Percentiles rank a stretch among this genome's conserved stretches.
Evolutionary conservation across 2,888 invertebrate genomes (phyloP).

Genomic region (Stenodera caucasica): DNA sequence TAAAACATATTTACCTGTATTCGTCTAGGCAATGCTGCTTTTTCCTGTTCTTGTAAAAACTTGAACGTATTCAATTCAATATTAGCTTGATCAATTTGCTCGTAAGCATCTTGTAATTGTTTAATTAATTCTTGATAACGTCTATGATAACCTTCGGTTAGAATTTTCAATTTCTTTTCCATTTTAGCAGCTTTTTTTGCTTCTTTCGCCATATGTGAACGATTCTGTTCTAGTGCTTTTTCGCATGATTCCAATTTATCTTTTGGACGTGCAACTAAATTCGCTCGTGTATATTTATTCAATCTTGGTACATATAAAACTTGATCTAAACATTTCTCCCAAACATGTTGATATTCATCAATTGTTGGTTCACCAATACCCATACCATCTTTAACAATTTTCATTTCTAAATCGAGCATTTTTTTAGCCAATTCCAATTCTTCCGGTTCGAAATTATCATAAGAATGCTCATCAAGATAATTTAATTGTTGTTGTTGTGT

Average conservation of each 20-base stretch:
- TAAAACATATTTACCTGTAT: constrained; percentile 67
- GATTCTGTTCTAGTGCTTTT: constrained; percentile 88
- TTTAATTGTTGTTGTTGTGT: constrained; percentile 63
- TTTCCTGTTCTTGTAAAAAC: constrained; percentile 86
- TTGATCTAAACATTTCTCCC: constrained; percentile 95
- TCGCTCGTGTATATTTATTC: constrained; percentile 82
- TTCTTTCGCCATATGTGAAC: constrained; percentile 94
- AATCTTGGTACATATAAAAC: constrained; percentile 84
- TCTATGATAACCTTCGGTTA: constrained; percentile 88
- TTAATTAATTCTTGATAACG: constrained; percentile 81
- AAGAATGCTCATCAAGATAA: constrained; percentile 86
- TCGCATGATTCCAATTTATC: constrained; percentile 93
- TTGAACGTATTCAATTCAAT: constrained; percentile 90
- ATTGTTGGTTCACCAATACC: constrained; percentile 90
- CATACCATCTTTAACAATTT: constrained; percentile 89
- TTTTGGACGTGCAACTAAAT: constrained; percentile 94
- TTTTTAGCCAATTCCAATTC: constrained; percentile 69
- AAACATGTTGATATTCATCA: constrained; percentile 89
- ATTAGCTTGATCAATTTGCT: constrained; percentile 87
- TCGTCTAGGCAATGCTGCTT: constrained; percentile 85
- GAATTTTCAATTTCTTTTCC: constrained; percentile 94
- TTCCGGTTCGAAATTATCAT: constrained; percentile 69
- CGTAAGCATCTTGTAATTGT: constrained; percentile 82
- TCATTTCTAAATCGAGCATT: constrained; percentile 81
- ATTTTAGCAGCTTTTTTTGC: constrained; percentile 96